Percentiles rank a stretch among this genome's conserved stretches.
Conservation (phyloP, 2,113 vertebrate genomes). For the Micronisus gabar region DNA sequence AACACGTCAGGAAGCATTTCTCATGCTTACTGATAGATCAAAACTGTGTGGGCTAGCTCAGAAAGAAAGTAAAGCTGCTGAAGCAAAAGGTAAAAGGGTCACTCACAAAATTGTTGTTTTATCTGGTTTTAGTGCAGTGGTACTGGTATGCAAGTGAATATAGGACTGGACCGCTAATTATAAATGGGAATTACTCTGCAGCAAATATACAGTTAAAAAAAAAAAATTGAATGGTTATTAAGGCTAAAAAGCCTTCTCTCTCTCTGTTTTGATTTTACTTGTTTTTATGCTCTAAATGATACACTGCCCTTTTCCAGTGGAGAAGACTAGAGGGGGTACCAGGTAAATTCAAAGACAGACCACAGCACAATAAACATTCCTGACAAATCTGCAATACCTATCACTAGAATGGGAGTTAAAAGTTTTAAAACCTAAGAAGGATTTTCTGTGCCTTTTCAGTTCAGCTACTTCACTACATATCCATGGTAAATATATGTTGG, state of each 20-base stretch:
- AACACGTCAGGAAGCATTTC: conserved; percentile 1
- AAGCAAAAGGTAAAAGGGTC: background rate
- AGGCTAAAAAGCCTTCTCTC: background rate
- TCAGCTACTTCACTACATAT: background rate
- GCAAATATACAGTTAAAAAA: background rate
- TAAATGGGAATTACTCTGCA: background rate
- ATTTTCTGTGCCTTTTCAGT: background rate
- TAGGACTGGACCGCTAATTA: background rate
- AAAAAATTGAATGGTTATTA: background rate
- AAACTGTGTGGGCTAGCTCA: background rate
- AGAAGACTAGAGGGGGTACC: background rate
- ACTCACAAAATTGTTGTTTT: background rate
- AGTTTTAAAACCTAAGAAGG: background rate
- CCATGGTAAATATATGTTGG: background rate
- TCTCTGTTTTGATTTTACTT: background rate
- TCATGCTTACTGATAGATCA: background rate
- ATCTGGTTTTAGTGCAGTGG: background rate
- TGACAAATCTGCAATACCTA: background rate
- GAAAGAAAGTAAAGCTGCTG: background rate
- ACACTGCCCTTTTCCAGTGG: background rate
- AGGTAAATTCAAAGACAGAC: background rate
- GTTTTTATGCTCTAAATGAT: background rate
- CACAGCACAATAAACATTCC: background rate
- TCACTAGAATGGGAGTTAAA: background rate
- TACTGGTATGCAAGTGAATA: background rate